Conservation (phyloP, 2,113 vertebrate genomes). For the Accipiter cooperii region DNA sequence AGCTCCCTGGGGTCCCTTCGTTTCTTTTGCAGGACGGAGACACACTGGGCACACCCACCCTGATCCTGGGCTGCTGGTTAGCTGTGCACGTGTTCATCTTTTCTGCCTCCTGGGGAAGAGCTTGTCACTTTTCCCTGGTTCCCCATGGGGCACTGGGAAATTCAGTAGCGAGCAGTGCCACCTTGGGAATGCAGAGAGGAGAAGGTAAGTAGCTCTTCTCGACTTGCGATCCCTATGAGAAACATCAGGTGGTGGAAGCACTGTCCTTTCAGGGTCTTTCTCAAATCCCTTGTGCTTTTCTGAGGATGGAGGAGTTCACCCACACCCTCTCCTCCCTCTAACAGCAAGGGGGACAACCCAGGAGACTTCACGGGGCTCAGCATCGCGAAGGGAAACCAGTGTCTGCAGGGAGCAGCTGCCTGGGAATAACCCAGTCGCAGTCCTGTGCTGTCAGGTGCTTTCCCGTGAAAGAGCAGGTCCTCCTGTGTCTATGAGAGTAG, state of each 20-base stretch:
- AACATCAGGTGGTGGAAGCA: neutral
- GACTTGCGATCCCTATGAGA: neutral
- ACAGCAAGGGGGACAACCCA: neutral
- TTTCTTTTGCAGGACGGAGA: neutral
- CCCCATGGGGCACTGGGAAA: neutral
- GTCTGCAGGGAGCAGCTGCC: neutral
- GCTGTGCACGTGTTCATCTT: neutral
- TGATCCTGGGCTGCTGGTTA: neutral
- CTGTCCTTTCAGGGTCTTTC: neutral
- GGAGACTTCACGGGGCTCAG: neutral
- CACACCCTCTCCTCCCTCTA: neutral
- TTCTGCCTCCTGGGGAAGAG: neutral
- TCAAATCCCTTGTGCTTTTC: neutral
- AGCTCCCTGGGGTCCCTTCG: neutral
- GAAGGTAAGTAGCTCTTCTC: neutral
- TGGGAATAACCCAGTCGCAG: neutral
- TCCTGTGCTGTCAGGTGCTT: neutral
- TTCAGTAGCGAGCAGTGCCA: neutral
- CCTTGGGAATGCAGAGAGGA: neutral
- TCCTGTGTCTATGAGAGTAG: neutral
- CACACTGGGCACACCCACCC: fast-evolving
- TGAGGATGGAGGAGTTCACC: neutral
- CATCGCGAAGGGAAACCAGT: neutral
- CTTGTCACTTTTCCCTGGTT: neutral
- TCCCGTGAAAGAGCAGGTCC: neutral